These are phyloP conservation scores for Melanotaenia nigrans DNA, from an alignment of 2,797 vertebrate species.

Conservation along the genomic window DNA sequence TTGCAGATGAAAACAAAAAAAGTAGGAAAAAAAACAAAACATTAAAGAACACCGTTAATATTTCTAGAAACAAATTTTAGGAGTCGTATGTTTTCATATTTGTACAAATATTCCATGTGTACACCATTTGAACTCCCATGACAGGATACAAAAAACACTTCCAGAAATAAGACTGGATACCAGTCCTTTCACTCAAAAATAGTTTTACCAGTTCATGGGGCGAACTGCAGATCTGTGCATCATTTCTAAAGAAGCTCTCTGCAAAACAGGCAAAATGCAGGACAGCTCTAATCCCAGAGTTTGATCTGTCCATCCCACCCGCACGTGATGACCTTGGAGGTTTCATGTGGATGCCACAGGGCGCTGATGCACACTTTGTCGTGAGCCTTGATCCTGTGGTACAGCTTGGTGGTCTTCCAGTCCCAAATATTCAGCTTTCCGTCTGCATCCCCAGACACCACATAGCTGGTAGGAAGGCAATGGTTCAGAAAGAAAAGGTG, in stretches of 20 bases:
- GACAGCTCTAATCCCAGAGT: conserved; percentile 89
- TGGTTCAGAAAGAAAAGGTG: neutral
- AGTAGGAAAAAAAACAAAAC: neutral
- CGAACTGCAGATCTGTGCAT: neutral
- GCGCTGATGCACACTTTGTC: conserved; percentile 99
- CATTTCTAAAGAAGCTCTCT: neutral
- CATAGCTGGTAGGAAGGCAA: conserved; percentile 84
- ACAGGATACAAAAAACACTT: conserved; percentile 55
- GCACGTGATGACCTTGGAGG: conserved; percentile 97
- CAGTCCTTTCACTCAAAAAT: conserved; percentile 68
- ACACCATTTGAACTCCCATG: conserved; percentile 16
- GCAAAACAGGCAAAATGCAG: neutral
- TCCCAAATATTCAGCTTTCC: conserved; percentile 99
- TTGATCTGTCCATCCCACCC: conserved; percentile 99
- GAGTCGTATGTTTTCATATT: conserved; percentile 27
- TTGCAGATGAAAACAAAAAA: conserved; percentile 23
- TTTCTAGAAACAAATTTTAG: conserved; percentile 24
- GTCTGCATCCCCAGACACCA: conserved; percentile 97
- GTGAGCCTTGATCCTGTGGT: conserved; percentile 97
- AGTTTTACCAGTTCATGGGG: conserved; percentile 18
- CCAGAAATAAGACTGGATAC: conserved; percentile 82
- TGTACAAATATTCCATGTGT: conserved; percentile 43
- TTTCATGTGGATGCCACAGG: conserved; percentile 98
- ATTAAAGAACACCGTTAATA: neutral
- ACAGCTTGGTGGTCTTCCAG: conserved; percentile 99